A percentile compares a stretch with the other conserved stretches of the same genome.
phyloP scores from a whole-genome alignment of 2,888 invertebrate species.

The Nasonovia ribisnigri region DNA sequence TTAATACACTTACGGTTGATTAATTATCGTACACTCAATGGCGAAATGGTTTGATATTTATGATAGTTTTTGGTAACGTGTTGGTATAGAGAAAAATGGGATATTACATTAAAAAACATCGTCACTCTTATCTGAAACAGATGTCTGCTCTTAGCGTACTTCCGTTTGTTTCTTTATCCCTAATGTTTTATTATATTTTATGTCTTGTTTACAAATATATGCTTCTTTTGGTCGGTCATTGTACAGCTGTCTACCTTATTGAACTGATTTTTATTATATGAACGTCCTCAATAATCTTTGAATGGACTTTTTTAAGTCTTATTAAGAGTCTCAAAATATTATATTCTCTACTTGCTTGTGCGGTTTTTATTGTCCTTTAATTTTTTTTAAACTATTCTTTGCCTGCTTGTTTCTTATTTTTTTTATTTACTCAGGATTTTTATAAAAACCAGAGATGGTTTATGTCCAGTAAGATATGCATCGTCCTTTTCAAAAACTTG shows the following conservation, averaged over 20 bases:
- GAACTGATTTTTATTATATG: neutral
- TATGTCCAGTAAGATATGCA: neutral
- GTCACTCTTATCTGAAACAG: neutral
- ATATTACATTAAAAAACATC: neutral
- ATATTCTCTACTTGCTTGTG: neutral
- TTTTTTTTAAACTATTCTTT: neutral
- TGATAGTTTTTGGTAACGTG: neutral
- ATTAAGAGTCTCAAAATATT: neutral
- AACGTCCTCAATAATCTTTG: neutral
- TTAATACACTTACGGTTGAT: neutral
- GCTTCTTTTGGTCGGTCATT: neutral
- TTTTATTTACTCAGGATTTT: neutral
- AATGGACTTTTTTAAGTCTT: neutral
- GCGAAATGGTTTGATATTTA: neutral
- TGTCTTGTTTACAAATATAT: neutral
- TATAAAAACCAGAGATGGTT: neutral
- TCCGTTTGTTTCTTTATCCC: neutral
- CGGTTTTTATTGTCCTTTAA: neutral
- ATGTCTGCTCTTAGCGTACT: neutral
- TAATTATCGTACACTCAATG: neutral
- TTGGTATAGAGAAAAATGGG: neutral
- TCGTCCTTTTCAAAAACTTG: neutral
- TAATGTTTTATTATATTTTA: neutral
- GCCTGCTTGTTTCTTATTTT: neutral
- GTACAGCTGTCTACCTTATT: neutral